Evolutionary conservation across 2,888 invertebrate genomes (phyloP).

Genomic region (Stenurella melanura): DNA sequence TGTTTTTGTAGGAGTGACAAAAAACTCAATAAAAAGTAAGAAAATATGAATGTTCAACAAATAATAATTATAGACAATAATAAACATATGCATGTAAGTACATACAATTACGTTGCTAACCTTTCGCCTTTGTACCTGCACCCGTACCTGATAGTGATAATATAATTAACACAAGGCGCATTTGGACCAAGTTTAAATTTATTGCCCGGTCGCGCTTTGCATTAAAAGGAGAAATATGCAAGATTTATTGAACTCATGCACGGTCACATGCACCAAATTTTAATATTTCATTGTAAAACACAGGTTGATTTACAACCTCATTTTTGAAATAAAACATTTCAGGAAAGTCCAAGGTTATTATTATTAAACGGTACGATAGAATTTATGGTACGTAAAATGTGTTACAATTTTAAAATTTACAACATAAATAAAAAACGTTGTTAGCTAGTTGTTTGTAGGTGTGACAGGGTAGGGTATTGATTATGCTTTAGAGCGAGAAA

Average conservation of each 20-base stretch:
- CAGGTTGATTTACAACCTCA: not conserved
- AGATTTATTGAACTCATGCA: constrained; percentile 1
- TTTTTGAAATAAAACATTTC: not conserved
- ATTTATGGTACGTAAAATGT: not conserved
- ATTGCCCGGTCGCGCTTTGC: not conserved
- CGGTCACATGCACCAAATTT: not conserved
- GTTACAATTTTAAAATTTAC: not conserved
- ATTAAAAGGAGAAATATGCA: not conserved
- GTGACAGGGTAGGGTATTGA: not conserved
- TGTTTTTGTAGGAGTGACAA: too few relatives aligned
- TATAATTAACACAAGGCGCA: not conserved
- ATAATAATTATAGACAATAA: too few relatives aligned
- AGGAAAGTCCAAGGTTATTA: constrained; percentile 7
- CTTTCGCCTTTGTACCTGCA: not conserved
- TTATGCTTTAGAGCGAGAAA: not conserved
- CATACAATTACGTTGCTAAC: not conserved
- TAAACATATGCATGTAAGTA: too few relatives aligned
- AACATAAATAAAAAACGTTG: not conserved
- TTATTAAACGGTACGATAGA: not conserved
- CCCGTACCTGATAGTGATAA: not conserved
- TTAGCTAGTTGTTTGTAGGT: not conserved
- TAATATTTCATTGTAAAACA: not conserved
- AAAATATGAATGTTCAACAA: too few relatives aligned
- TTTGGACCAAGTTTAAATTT: not conserved
- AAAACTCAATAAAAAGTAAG: too few relatives aligned